These are phyloP conservation scores for Crotalus horridus DNA, from an alignment of 2,113 vertebrate species.

Conservation along the genomic window DNA sequence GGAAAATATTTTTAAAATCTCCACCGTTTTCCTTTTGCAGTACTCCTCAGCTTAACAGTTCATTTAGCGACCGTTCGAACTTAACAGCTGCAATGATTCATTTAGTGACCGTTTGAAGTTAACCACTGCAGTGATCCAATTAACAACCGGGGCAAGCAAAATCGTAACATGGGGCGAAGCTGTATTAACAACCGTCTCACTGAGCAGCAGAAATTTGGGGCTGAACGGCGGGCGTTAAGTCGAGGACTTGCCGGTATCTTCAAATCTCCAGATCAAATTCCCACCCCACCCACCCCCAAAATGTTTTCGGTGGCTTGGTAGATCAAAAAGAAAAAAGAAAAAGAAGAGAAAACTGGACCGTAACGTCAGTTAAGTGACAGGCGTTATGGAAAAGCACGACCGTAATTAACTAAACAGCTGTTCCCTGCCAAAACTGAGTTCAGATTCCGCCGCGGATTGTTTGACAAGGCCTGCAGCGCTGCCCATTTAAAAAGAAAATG, in stretches of 20 bases:
- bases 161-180: too few species aligned
- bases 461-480: constrained; percentile 25
- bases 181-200: not conserved
- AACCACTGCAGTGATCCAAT: not conserved
- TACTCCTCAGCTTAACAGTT: not conserved
- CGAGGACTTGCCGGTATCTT: not conserved
- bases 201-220: not conserved
- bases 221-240: not conserved
- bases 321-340: constrained; percentile 37
- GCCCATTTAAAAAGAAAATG: not conserved
- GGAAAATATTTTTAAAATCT: constrained; percentile 34
- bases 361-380: not conserved
- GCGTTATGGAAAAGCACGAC: constrained; percentile 40
- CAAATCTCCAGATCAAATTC: not conserved
- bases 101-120: not conserved
- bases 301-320: not conserved
- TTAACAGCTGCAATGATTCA: not conserved
- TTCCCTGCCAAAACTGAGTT: not conserved
- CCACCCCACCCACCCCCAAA: not conserved
- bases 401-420: not conserved
- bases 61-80: not conserved
- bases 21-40: not conserved
- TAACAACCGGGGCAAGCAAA: not conserved
- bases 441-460: not conserved
- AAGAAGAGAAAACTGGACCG: constrained; percentile 18